Conservation (phyloP, 2,113 vertebrate species). For the Brienomyrus longianalis region DNA sequence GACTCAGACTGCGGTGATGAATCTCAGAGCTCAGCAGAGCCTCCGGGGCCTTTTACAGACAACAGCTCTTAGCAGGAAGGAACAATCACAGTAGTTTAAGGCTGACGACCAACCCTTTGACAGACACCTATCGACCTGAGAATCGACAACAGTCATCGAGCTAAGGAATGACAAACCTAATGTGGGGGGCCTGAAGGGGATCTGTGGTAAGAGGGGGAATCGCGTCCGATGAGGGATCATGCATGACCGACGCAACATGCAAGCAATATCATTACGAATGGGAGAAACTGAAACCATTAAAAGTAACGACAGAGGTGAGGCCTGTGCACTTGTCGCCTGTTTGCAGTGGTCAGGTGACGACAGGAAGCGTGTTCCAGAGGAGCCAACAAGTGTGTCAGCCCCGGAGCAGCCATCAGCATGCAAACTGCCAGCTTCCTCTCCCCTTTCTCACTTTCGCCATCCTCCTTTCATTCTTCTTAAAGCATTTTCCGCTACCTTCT, state of each 20-base stretch:
- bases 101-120: background rate
- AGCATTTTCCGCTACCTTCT: constrained; percentile 33
- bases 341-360: background rate
- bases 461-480: background rate
- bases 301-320: background rate
- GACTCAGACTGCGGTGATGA: background rate
- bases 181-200: background rate
- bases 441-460: background rate
- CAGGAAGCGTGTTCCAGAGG: background rate
- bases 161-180: background rate
- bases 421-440: background rate
- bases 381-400: background rate
- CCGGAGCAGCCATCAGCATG: background rate
- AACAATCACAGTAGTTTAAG: background rate
- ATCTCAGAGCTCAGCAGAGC: background rate
- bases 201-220: background rate
- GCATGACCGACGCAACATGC: background rate
- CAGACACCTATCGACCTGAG: background rate
- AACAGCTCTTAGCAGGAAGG: background rate
- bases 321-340: background rate
- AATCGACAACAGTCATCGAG: background rate
- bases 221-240: background rate
- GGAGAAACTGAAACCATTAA: background rate
- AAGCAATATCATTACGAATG: background rate
- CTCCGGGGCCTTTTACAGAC: background rate